Percentiles rank a stretch among this genome's conserved stretches.
These are phyloP conservation scores for Netelia inedita DNA, from an alignment of 2,888 invertebrate genomes.

Conservation along the genomic window DNA sequence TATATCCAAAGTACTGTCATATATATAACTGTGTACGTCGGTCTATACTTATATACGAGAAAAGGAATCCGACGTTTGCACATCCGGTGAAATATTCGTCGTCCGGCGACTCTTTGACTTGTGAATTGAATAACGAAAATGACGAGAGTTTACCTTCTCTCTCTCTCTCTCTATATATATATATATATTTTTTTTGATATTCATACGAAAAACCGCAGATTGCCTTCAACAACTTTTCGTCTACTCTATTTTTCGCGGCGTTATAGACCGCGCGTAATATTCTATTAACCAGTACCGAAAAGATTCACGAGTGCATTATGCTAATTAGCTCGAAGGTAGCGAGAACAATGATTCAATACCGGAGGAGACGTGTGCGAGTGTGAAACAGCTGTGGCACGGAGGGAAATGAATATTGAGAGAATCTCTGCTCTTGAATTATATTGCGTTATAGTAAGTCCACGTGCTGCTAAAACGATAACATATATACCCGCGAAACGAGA, in stretches of 20 bases:
- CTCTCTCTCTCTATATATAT: neutral
- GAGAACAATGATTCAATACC: constrained; percentile 57
- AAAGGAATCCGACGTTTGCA: constrained; percentile 28
- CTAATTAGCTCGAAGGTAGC: constrained; percentile 40
- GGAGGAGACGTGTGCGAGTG: constrained; percentile 35
- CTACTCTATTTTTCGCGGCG: too few species aligned
- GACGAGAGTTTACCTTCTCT: constrained; percentile 39
- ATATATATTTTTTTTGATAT: neutral
- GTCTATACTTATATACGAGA: constrained; percentile 34
- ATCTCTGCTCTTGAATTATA: constrained; percentile 44
- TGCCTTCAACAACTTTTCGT: too few species aligned
- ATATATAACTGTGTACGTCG: constrained; percentile 18
- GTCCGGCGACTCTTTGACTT: constrained; percentile 49
- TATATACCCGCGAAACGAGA: constrained; percentile 10
- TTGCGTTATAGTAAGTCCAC: constrained; percentile 18
- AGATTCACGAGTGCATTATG: constrained; percentile 18
- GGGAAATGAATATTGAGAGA: constrained; percentile 56
- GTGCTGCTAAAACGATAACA: constrained; percentile 25
- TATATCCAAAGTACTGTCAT: neutral
- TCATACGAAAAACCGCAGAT: neutral
- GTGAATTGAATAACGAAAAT: constrained; percentile 62
- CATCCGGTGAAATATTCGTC: constrained; percentile 53
- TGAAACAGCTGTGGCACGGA: constrained; percentile 42
- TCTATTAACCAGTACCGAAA: neutral
- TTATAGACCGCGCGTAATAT: neutral